Conservation (phyloP, 2,113 vertebrate species). For the Anolis carolinensis region DNA sequence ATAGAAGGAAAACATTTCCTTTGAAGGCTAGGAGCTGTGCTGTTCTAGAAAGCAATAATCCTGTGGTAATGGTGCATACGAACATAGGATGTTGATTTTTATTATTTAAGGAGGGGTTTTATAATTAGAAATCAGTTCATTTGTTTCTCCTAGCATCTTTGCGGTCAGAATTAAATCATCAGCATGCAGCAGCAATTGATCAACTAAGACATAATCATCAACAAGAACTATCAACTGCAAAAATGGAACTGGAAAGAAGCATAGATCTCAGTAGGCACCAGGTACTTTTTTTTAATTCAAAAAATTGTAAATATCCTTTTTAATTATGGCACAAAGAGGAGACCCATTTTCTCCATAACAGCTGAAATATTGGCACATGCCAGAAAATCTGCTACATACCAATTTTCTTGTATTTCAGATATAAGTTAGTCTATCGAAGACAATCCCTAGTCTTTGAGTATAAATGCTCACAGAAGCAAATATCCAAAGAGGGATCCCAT, state of each 20-base stretch:
- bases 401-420: not conserved
- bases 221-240: slow-evolving; percentile 86
- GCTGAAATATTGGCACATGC: too few species aligned
- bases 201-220: slow-evolving; percentile 91
- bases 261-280: slow-evolving; percentile 88
- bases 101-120: slow-evolving; percentile 29
- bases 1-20: not conserved
- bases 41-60: not conserved
- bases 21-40: not conserved
- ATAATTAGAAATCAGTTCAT: slow-evolving; percentile 27
- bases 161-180: slow-evolving; percentile 94
- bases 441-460: not conserved
- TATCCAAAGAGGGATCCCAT: not conserved
- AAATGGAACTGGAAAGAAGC: slow-evolving; percentile 88
- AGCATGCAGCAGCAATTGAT: slow-evolving; percentile 93
- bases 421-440: not conserved
- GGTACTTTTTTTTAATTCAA: slow-evolving; percentile 68
- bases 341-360: too few species aligned
- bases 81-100: not conserved
- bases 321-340: not conserved
- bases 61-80: fast-evolving
- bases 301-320: not conserved
- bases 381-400: not conserved
- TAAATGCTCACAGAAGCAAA: not conserved
- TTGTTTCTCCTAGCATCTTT: slow-evolving; percentile 82